These are phyloP conservation scores for Neuroscelio doddi DNA, from an alignment of 2,888 invertebrate species.

Conservation along the genomic window DNA sequence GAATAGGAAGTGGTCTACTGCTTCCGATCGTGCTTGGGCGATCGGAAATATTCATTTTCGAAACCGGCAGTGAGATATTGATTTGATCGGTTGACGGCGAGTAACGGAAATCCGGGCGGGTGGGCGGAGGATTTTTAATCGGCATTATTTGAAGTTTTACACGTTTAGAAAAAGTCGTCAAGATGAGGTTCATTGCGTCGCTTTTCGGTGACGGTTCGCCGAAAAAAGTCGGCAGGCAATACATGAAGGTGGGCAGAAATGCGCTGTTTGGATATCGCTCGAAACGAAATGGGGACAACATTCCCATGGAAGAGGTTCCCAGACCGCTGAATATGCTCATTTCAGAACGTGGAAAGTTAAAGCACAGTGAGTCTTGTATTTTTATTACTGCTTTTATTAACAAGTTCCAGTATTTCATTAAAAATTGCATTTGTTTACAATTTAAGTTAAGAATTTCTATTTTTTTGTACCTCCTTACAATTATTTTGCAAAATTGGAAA, in stretches of 20 bases:
- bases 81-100: not conserved
- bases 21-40: too few species aligned
- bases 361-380: conserved; percentile 80
- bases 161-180: conserved; percentile 49
- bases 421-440: too few species aligned
- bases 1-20: not conserved
- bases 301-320: conserved; percentile 68
- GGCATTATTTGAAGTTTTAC: conserved; percentile 16
- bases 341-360: conserved; percentile 83
- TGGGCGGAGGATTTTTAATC: conserved; percentile 19
- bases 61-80: not conserved
- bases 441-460: too few species aligned
- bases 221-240: conserved; percentile 83
- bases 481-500: too few species aligned
- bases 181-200: conserved; percentile 69
- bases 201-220: conserved; percentile 68
- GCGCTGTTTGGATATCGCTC: conserved; percentile 80
- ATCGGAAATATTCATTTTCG: not conserved
- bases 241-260: conserved; percentile 83
- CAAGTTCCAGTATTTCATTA: not conserved
- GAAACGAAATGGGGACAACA: conserved; percentile 61
- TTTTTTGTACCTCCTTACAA: too few species aligned
- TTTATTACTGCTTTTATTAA: conserved; percentile 1
- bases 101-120: conserved; percentile 2
- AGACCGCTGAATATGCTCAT: conserved; percentile 86